phyloP scores from a whole-genome alignment of 2,113 vertebrate species.

The Mesitornis unicolor region DNA sequence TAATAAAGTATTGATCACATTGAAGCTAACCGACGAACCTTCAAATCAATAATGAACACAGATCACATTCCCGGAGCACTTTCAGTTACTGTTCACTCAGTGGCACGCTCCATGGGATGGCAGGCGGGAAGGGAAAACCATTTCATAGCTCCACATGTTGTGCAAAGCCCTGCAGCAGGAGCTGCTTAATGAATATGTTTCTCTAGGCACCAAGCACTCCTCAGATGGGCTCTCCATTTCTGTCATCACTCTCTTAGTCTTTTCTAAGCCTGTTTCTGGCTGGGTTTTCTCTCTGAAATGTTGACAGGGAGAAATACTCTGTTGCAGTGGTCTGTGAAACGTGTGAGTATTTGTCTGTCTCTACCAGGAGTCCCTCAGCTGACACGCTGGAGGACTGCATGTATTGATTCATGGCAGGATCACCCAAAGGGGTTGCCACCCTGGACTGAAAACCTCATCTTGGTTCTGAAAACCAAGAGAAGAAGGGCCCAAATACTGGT shows the following conservation, averaged over 20 bases:
- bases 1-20: constrained; percentile 34
- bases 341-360: not conserved
- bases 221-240: accelerated
- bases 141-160: not conserved
- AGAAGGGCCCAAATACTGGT: not conserved
- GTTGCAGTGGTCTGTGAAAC: not conserved
- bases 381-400: not conserved
- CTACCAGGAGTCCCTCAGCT: not conserved
- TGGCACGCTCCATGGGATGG: not conserved
- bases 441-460: not conserved
- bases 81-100: not conserved
- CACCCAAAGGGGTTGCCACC: not conserved
- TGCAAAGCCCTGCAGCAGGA: not conserved
- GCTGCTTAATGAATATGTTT: not conserved
- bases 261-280: not conserved
- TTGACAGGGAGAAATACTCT: not conserved
- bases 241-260: not conserved
- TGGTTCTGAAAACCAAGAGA: not conserved
- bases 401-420: not conserved
- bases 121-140: not conserved
- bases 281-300: not conserved
- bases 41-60: not conserved
- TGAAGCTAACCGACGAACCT: not conserved
- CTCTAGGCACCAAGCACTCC: not conserved
- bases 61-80: not conserved